These are phyloP conservation scores for Platichthys stellatus DNA, from an alignment of 2,113 vertebrate species.

Conservation along the genomic window DNA sequence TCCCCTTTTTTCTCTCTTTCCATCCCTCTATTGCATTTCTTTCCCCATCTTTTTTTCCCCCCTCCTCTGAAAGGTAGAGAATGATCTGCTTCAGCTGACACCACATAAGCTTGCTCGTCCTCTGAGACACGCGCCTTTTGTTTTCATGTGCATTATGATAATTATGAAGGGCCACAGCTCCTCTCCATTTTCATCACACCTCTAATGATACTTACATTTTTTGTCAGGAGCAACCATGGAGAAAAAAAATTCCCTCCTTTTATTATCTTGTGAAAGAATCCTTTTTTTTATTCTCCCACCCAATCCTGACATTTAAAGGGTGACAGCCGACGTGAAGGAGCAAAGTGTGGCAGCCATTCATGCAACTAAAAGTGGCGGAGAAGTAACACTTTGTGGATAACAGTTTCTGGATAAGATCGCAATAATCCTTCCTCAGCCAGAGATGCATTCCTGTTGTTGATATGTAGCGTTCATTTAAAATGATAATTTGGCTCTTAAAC, in stretches of 20 bases:
- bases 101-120: slow-evolving; percentile 76
- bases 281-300: slow-evolving; percentile 19
- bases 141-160: slow-evolving; percentile 80
- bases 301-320: slow-evolving; percentile 72
- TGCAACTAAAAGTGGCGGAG: slow-evolving; percentile 53
- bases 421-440: slow-evolving; percentile 27
- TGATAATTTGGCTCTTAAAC: slow-evolving; percentile 61
- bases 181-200: slow-evolving; percentile 68
- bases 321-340: slow-evolving; percentile 61
- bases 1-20: slow-evolving; percentile 18
- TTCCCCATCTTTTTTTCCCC: background rate
- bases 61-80: slow-evolving; percentile 68
- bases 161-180: slow-evolving; percentile 76
- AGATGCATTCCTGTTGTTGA: slow-evolving; percentile 44
- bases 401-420: slow-evolving; percentile 40
- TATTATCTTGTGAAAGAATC: slow-evolving; percentile 36
- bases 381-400: slow-evolving; percentile 42
- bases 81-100: slow-evolving; percentile 80
- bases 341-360: slow-evolving; percentile 58
- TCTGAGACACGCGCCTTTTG: slow-evolving; percentile 76
- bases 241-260: slow-evolving; percentile 23
- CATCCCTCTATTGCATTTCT: slow-evolving; percentile 14
- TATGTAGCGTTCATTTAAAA: slow-evolving; percentile 42
- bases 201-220: slow-evolving; percentile 66
- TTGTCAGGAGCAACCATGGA: slow-evolving; percentile 30